These are phyloP conservation scores for Neomonachus schauinslandi DNA, from an alignment of 2,113 vertebrate genomes.

Conservation along the genomic window DNA sequence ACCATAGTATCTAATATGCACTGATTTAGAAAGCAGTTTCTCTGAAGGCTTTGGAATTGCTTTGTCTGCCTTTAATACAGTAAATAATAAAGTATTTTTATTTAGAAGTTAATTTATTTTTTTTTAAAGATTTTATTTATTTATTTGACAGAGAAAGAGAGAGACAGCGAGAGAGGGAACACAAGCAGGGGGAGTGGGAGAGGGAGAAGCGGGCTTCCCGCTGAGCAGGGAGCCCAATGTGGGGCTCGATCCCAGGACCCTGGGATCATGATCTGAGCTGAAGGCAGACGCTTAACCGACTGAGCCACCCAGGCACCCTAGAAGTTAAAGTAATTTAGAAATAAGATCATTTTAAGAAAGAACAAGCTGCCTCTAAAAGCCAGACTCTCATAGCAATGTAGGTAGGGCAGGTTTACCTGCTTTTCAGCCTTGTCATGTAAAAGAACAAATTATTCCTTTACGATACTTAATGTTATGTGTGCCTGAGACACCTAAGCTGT, in stretches of 20 bases:
- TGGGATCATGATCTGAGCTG: too few species aligned
- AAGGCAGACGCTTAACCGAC: too few species aligned
- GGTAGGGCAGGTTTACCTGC: not conserved
- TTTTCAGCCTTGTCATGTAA: slow-evolving; percentile 13
- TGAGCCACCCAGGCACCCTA: too few species aligned
- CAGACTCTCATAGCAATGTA: not conserved
- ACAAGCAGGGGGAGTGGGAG: too few species aligned
- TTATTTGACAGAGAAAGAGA: too few species aligned
- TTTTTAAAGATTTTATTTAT: too few species aligned
- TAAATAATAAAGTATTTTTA: slow-evolving; percentile 8
- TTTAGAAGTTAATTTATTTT: too few species aligned
- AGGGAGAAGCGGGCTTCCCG: too few species aligned
- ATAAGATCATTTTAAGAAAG: slow-evolving; percentile 30
- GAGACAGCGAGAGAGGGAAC: too few species aligned
- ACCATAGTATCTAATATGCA: not conserved
- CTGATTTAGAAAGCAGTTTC: slow-evolving; percentile 40
- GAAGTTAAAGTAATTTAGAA: slow-evolving; percentile 32
- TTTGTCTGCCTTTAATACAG: slow-evolving; percentile 19
- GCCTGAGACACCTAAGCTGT: not conserved
- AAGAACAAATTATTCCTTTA: not conserved
- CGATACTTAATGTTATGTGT: not conserved
- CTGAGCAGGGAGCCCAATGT: too few species aligned
- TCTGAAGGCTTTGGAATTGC: slow-evolving; percentile 1
- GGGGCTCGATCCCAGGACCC: too few species aligned
- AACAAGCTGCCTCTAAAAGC: not conserved